Conservation (phyloP, 2,113 vertebrate genomes). For the Mola mola region DNA sequence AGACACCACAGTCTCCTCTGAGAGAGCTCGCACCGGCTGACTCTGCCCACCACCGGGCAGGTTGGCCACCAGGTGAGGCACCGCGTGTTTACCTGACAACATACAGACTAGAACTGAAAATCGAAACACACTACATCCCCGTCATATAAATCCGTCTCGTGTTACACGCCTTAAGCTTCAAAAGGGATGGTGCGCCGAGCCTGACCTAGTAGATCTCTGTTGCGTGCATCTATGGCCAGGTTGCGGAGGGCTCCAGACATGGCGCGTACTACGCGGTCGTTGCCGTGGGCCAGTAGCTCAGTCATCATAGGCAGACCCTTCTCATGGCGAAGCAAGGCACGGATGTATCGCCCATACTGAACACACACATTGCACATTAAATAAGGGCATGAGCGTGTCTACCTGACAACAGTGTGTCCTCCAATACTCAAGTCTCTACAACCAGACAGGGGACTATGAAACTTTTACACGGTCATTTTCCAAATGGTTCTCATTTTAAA, state of each 20-base stretch:
- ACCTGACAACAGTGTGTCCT: background rate
- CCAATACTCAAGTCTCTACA: no score
- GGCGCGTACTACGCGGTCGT: slow-evolving; percentile 92
- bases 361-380: background rate
- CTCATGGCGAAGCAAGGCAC: slow-evolving; percentile 89
- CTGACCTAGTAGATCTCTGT: slow-evolving; percentile 93
- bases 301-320: slow-evolving; percentile 91
- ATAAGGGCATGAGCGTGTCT: background rate
- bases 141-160: no score
- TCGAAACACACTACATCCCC: no score
- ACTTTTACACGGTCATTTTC: background rate
- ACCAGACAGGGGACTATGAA: no score
- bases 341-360: slow-evolving; percentile 92
- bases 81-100: slow-evolving; percentile 89
- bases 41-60: slow-evolving; percentile 90
- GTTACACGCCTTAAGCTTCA: no score
- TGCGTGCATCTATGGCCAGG: slow-evolving; percentile 90
- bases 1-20: slow-evolving; percentile 91
- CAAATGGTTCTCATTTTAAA: background rate
- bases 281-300: slow-evolving; percentile 87
- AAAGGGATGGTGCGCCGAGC: no score
- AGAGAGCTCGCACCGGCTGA: slow-evolving; percentile 84
- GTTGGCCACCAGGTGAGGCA: slow-evolving; percentile 90
- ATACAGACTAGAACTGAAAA: no score
- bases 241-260: slow-evolving; percentile 94